Base-by-base conservation (phyloP, 2,113 vertebrate genomes). In the Atlantisia rogersi region DNA sequence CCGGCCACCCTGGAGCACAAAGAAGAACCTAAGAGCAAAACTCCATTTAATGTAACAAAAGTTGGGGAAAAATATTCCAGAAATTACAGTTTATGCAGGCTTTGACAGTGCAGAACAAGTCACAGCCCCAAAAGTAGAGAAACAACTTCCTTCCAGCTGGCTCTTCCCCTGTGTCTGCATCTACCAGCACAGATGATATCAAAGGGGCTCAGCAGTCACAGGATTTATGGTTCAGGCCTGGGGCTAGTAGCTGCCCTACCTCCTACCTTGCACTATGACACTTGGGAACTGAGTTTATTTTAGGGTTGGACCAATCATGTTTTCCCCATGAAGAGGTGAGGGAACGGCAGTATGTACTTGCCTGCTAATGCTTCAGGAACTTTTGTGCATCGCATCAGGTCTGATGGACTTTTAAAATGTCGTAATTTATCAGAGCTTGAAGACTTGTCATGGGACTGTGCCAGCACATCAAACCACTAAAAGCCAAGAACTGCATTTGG, bases 1-100 rank as follows among this genome's bases (percentile, higher is more conserved):
- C 97, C 2, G 98, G 99, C 98, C 99, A 99, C 96, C 98, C 98
- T 63, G 96, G 40, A 92, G 99, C 99, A 82, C 98, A 99, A 37
- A 96, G 75, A 77, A 99, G 98, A 92, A 99, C 97, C 99, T 99
- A 94, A 37, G 59, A 84, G 90, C 65, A 94, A 94, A 97, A 89
- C 60, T 90, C 85, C 9, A 90, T 87, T 97, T 93, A 97, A 89
- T 94, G 35, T 48, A 74, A 79, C 10, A 50, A 21, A 84, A 84
- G 29, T 31, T 58, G 40, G 35, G 40, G 42, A 76, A 81, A 94
- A 69, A 10, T 59, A 82, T 69, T 92, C 58, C 65, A 94, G 75
- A 88, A 90, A 84, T 77, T 53, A 62, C 11, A 68, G 6, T 83
- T 83, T 20, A 73, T 7, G 12, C 67, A 48, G n/a, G 62, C 88